Evolutionary conservation across 37 sponge, comb jelly and placozoan species (phyloP).

Genomic region (Oopsacas minuta): DNA sequence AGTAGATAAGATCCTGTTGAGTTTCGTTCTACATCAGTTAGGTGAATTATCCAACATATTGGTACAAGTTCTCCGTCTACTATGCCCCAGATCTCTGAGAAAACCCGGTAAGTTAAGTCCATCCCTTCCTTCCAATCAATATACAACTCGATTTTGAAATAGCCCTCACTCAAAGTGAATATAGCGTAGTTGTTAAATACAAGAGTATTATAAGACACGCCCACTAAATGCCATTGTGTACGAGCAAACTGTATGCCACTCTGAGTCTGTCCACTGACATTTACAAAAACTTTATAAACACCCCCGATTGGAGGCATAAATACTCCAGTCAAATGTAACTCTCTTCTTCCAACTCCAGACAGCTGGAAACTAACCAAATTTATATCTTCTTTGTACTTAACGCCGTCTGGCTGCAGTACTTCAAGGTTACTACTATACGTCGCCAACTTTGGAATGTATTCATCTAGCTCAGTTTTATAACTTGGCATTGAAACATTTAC

Average conservation of each 20-base stretch:
- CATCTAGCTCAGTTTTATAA: not conserved
- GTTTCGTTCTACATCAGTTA: not conserved
- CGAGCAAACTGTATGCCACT: constrained; percentile 2
- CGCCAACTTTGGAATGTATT: not conserved
- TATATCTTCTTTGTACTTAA: not conserved
- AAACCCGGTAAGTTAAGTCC: constrained; percentile 21
- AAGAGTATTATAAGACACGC: constrained; percentile 12
- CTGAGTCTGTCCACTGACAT: not conserved
- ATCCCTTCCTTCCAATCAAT: constrained; percentile 14
- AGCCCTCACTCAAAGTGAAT: not conserved
- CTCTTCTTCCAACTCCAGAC: not conserved
- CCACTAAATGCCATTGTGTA: constrained; percentile 22
- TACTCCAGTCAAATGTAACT: not conserved
- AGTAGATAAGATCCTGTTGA: not conserved
- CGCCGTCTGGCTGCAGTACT: not conserved
- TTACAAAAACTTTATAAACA: constrained; percentile 10
- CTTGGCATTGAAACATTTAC: not conserved
- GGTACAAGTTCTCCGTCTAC: constrained; percentile 20
- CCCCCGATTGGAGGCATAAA: constrained; percentile 15
- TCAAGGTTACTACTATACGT: not conserved
- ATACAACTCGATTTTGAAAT: constrained; percentile 8
- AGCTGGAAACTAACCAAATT: not conserved
- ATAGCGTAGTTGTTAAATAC: not conserved
- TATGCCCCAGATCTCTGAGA: constrained; percentile 35
- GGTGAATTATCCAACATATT: constrained; percentile 31